Percentiles rank a stretch among this genome's conserved stretches.
Evolutionary conservation across 2,113 vertebrate species (phyloP).

Genomic region (Cardinalis cardinalis): DNA sequence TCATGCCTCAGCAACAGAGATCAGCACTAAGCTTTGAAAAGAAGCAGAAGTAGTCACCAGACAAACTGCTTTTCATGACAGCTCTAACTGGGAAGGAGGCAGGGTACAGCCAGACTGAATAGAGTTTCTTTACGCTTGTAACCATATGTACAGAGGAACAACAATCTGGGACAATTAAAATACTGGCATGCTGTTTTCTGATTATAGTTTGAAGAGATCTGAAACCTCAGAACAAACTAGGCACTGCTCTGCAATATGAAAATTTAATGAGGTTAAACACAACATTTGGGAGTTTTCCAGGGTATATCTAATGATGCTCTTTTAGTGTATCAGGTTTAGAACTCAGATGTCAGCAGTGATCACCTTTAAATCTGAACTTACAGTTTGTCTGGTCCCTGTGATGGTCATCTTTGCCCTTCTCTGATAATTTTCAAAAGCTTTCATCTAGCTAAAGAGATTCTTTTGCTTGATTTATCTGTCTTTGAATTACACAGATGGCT

Average conservation of each 20-base stretch:
- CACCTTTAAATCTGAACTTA: neutral
- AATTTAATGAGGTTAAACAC: neutral
- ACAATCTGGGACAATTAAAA: neutral
- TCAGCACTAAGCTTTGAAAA: neutral
- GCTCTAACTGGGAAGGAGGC: neutral
- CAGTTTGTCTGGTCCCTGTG: neutral
- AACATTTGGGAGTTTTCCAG: neutral
- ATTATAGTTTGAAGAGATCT: neutral
- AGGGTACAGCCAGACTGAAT: neutral
- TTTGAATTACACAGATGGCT: neutral
- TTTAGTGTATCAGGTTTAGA: neutral
- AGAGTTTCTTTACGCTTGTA: neutral
- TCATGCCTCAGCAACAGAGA: neutral
- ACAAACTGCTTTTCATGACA: neutral
- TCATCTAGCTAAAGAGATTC: neutral
- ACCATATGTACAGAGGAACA: neutral
- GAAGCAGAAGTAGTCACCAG: neutral
- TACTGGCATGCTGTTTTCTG: neutral
- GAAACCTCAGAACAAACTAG: neutral
- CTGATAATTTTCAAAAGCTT: neutral
- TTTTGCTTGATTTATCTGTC: neutral
- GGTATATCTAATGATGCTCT: neutral
- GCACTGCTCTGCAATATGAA: neutral
- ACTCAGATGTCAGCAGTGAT: neutral
- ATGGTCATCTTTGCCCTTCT: neutral